Evolutionary conservation across 2,113 vertebrate species (phyloP).

Genomic region (Vidua chalybeata): DNA sequence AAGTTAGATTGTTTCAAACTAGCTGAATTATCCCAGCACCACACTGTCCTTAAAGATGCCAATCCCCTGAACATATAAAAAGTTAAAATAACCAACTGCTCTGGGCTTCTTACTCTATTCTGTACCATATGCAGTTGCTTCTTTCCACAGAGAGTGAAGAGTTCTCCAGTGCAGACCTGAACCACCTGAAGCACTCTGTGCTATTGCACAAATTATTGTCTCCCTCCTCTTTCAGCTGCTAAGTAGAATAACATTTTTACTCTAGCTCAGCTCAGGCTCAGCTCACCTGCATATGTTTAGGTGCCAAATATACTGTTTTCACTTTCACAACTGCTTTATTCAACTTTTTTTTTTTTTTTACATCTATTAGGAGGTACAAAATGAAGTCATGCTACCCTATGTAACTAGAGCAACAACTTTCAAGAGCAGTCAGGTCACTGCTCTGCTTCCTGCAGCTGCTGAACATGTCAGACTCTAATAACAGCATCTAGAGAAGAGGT

Average conservation of each 20-base stretch:
- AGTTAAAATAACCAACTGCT: background rate
- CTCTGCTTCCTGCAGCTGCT: constrained; percentile 28
- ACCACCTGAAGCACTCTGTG: background rate
- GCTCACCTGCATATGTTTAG: background rate
- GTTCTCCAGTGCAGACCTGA: background rate
- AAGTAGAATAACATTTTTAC: background rate
- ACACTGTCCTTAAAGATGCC: background rate
- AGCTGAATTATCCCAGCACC: background rate
- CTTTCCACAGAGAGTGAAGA: background rate
- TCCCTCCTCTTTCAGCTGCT: background rate
- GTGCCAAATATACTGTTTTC: background rate
- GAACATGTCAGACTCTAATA: constrained; percentile 24
- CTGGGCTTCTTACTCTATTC: background rate
- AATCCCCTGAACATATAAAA: background rate
- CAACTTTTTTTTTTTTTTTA: background rate
- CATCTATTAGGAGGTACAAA: background rate
- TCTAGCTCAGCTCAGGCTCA: background rate
- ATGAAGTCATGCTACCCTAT: background rate
- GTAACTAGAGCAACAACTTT: background rate
- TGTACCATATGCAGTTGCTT: background rate
- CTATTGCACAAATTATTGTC: background rate
- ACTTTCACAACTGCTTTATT: background rate
- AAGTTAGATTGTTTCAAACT: background rate
- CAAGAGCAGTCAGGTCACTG: background rate
- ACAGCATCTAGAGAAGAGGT: constrained; percentile 37